A percentile compares a stretch with the other conserved stretches of the same genome.
phyloP scores from a whole-genome alignment of 2,797 vertebrate genomes.

The Lerista edwardsae region DNA sequence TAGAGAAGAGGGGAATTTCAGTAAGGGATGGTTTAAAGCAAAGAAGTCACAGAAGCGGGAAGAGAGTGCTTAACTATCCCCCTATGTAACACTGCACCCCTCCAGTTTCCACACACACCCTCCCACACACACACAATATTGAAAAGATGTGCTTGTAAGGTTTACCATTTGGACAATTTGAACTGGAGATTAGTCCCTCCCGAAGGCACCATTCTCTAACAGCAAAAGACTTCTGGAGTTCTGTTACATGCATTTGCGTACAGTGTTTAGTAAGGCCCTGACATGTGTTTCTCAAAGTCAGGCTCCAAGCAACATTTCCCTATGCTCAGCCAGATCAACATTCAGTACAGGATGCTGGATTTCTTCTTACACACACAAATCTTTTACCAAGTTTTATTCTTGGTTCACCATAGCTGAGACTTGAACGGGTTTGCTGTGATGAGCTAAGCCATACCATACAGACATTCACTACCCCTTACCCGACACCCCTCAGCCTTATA shows the following conservation, averaged over 20 bases:
- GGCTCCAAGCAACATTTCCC: not conserved
- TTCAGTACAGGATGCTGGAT: not conserved
- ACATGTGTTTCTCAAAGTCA: not conserved
- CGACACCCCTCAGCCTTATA: not conserved
- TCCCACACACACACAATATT: too few relatives aligned
- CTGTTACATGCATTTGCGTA: not conserved
- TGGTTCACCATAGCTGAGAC: not conserved
- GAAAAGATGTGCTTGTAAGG: not conserved
- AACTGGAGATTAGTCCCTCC: too few relatives aligned
- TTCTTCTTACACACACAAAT: not conserved
- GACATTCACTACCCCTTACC: too few relatives aligned
- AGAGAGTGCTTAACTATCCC: not conserved
- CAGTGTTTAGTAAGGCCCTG: not conserved
- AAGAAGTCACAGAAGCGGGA: too few relatives aligned
- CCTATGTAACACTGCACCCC: not conserved
- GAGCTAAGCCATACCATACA: not conserved
- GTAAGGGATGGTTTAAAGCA: not conserved
- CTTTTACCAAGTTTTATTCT: not conserved
- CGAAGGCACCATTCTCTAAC: not conserved
- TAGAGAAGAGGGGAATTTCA: too few relatives aligned
- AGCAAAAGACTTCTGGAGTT: not conserved
- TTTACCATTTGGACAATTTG: too few relatives aligned
- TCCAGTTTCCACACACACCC: too few relatives aligned
- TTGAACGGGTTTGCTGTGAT: not conserved
- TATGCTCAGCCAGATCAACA: not conserved